Evolutionary conservation across 1,140 invertebrate species (phyloP).

Genomic region (Onthophagus taurus): DNA sequence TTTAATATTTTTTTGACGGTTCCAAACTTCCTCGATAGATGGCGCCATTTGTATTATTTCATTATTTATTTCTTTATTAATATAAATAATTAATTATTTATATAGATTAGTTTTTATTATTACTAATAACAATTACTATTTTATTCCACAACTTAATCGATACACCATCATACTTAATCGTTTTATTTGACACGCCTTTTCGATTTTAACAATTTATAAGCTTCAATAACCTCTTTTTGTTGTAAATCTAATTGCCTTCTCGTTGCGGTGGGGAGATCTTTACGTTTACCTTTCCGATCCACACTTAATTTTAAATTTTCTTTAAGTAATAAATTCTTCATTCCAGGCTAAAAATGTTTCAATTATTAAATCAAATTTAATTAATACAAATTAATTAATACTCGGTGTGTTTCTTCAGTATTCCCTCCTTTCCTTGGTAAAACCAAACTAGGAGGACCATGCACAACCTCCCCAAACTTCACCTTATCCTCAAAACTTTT

Average conservation of each 20-base stretch:
- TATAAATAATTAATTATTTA: too few species aligned
- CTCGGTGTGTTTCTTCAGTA: conserved; percentile 34
- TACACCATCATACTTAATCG: too few species aligned
- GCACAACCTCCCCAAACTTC: conserved; percentile 56
- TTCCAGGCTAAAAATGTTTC: conserved; percentile 40
- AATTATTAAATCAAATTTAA: neutral
- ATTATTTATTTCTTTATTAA: too few species aligned
- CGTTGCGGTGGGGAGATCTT: conserved; percentile 44
- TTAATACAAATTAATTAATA: conserved; percentile 26
- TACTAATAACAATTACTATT: too few species aligned
- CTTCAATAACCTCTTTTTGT: conserved; percentile 47
- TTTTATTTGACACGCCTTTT: too few species aligned
- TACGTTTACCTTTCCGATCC: conserved; percentile 46
- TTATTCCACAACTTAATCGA: too few species aligned
- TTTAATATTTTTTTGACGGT: too few species aligned
- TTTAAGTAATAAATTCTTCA: conserved; percentile 44
- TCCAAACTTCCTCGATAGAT: too few species aligned
- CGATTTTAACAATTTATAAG: conserved; percentile 47
- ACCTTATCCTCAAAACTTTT: conserved; percentile 44
- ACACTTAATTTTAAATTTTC: conserved; percentile 25
- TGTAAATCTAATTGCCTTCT: conserved; percentile 48
- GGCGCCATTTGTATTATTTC: too few species aligned
- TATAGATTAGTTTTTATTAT: too few species aligned
- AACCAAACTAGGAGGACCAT: conserved; percentile 51
- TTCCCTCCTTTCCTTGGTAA: conserved; percentile 42